Conservation (phyloP, 2,113 vertebrate genomes). For the Vombatus ursinus region DNA sequence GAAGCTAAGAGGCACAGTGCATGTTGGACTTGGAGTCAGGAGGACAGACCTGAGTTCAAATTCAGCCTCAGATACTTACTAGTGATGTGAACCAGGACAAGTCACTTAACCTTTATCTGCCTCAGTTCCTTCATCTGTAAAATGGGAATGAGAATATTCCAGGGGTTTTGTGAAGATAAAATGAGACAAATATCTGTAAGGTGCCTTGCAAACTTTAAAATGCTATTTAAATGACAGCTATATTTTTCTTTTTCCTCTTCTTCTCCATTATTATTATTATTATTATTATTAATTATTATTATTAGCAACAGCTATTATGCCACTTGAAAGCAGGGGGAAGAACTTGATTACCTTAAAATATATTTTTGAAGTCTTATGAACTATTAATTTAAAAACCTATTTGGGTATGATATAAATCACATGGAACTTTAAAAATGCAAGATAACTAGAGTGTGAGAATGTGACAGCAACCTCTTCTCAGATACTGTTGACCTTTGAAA, state of each 20-base stretch:
- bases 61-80: neutral
- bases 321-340: neutral
- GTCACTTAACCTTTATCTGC: neutral
- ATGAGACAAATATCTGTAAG: neutral
- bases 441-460: conserved; percentile 43
- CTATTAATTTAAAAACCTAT: neutral
- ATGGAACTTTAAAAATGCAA: conserved; percentile 40
- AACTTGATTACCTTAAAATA: neutral
- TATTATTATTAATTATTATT: neutral
- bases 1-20: neutral
- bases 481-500: conserved; percentile 69
- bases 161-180: neutral
- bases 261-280: neutral
- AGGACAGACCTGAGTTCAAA: neutral
- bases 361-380: conserved; percentile 1
- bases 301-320: neutral
- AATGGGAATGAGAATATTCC: neutral
- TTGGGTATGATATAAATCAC: conserved; percentile 17
- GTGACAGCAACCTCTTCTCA: conserved; percentile 43
- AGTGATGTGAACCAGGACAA: neutral
- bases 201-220: neutral
- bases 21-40: neutral
- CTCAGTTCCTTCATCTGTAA: neutral
- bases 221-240: neutral
- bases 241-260: neutral